Evolutionary conservation across 2,888 invertebrate genomes (phyloP).

Genomic region (Scaptomyza parva): DNA sequence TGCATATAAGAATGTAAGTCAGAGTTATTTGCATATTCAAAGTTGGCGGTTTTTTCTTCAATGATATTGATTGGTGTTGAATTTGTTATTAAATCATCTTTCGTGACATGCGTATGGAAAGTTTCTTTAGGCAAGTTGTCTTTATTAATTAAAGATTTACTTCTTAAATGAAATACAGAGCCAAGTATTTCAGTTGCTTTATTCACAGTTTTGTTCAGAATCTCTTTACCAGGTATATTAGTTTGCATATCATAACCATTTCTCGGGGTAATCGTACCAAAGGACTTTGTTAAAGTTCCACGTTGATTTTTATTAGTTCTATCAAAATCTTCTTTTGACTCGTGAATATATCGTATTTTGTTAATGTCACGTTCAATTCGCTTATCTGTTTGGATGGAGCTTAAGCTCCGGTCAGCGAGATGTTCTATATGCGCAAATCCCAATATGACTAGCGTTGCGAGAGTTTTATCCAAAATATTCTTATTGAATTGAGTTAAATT

Average conservation of each 20-base stretch:
- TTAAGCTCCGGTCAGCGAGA: not conserved
- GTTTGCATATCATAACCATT: too few relatives aligned
- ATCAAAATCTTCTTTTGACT: too few relatives aligned
- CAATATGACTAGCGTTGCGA: not conserved
- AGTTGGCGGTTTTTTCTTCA: not conserved
- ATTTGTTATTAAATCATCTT: too few relatives aligned
- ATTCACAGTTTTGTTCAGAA: not conserved
- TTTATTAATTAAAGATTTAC: not conserved
- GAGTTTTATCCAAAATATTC: not conserved
- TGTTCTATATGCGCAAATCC: not conserved
- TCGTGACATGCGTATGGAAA: not conserved
- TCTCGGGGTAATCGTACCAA: too few relatives aligned
- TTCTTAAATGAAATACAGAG: too few relatives aligned
- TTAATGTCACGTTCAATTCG: not conserved
- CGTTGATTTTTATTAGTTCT: too few relatives aligned
- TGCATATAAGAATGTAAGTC: not conserved
- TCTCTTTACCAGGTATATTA: not conserved
- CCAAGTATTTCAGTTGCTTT: not conserved
- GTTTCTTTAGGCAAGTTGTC: not conserved
- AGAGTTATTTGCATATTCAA: too few relatives aligned
- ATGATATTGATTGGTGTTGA: not conserved
- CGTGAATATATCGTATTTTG: not conserved
- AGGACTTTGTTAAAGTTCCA: not conserved
- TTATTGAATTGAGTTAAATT: slow-evolving; percentile 1
- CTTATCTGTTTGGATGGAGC: not conserved